Base-by-base conservation (phyloP, 2,113 vertebrate species). In the Oreochromis tanganicae region DNA sequence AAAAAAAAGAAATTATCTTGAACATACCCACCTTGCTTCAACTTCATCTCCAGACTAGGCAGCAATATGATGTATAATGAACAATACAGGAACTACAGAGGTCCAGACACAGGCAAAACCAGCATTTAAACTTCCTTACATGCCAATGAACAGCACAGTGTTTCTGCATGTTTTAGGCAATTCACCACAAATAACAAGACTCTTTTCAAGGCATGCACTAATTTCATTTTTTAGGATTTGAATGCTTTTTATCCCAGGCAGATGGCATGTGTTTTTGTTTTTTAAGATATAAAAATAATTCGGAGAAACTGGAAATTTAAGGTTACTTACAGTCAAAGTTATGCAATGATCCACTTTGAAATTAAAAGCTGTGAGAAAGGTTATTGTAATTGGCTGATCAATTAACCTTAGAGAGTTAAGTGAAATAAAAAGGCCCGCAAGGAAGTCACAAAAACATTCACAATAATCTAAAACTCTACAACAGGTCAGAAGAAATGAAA, bases 91-190 rank as follows among this genome's bases (percentile, higher is more conserved):
- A 91, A 84, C 19, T 32, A 78, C 46, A 78, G 48, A 12, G 17
- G 6, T 78, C 73, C 16, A 7, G 73, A 80, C 34, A 29, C 27
- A 5, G 10, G 56, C 43, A 61, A 75, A 81, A 19, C 55, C 61
- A 83, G 46, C 46, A 90, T 41, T 63, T 46, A 79, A 82, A 19
- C 9, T 56, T 73, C 55, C 56, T 73, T 27, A 59, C 50, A 50
- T 17, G 38, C 34, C 17, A 82, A 79, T 55, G 2, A 38, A 81
- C 34, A 61, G 41, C 57, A 61, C 27, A 78, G 83, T 68, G 81
- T 85, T 84, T 86, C 50, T 73, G 85, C 61, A 43, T 10, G 32
- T 88, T 89, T 86, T 83, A 86, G 85, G 46, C 50, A 83, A 84
- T 81, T 91, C 55, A 41, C 8, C 21, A 87, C 46, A 78, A 87